phyloP scores from a whole-genome alignment of 2,797 vertebrate species.

The Aythya fuligula region DNA sequence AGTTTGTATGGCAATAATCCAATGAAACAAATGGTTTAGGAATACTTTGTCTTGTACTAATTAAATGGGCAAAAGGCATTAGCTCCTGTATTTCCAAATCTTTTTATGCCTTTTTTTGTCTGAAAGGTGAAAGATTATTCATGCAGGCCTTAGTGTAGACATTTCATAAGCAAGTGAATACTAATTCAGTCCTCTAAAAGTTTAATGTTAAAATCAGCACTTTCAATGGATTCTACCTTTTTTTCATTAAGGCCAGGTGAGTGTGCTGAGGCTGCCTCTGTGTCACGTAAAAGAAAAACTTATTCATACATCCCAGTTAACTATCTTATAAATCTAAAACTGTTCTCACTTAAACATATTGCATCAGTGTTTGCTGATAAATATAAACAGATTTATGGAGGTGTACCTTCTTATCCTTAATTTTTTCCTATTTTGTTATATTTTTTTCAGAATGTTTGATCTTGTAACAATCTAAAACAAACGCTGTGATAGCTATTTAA shows the following conservation, averaged over 20 bases:
- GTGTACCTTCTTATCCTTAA: background rate
- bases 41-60: background rate
- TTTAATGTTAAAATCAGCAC: background rate
- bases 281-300: background rate
- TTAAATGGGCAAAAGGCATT: background rate
- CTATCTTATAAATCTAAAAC: background rate
- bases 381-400: background rate
- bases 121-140: background rate
- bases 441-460: background rate
- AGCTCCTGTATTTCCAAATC: background rate
- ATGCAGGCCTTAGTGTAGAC: background rate
- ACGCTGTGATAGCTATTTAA: background rate
- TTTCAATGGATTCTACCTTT: background rate
- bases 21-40: background rate
- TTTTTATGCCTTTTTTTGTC: background rate
- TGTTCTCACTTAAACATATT: background rate
- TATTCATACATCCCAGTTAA: background rate
- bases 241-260: background rate
- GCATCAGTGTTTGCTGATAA: background rate
- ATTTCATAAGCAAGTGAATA: background rate
- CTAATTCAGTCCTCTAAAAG: background rate
- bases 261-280: background rate
- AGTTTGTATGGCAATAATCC: accelerated
- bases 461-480: background rate
- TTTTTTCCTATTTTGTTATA: background rate